Conservation (phyloP, 2,797 vertebrate species). For the Melanitta fusca region DNA sequence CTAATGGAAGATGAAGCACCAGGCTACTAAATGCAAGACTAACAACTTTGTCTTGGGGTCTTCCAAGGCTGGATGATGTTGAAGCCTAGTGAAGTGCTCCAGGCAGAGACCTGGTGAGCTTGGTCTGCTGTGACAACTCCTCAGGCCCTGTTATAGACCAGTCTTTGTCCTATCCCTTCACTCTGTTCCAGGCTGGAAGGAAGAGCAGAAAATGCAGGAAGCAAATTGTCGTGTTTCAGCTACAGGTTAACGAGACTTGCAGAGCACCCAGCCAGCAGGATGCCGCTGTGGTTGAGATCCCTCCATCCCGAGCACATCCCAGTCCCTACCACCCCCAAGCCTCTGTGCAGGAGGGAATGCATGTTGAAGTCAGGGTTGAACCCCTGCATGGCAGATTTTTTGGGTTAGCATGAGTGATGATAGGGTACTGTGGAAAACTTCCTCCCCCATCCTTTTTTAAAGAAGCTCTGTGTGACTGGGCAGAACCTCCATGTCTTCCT, state of each 20-base stretch:
- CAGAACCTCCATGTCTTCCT: not conserved
- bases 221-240: not conserved
- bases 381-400: not conserved
- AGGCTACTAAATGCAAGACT: not conserved
- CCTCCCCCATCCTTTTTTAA: rapidly evolving
- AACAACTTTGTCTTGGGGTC: not conserved
- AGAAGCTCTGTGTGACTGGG: not conserved
- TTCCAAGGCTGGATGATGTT: not conserved
- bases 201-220: not conserved
- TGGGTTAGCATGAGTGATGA: not conserved
- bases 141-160: not conserved
- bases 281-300: not conserved
- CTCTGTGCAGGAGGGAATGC: not conserved
- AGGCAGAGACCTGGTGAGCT: not conserved
- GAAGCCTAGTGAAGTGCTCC: not conserved
- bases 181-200: not conserved
- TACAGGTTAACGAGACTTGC: not conserved
- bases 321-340: rapidly evolving
- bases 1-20: not conserved
- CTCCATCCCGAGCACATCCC: not conserved
- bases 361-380: not conserved
- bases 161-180: not conserved
- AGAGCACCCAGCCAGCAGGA: not conserved
- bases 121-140: not conserved
- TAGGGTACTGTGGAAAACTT: not conserved